These are phyloP conservation scores for Teleiodes luculella DNA, from an alignment of 2,888 invertebrate genomes.

Conservation along the genomic window DNA sequence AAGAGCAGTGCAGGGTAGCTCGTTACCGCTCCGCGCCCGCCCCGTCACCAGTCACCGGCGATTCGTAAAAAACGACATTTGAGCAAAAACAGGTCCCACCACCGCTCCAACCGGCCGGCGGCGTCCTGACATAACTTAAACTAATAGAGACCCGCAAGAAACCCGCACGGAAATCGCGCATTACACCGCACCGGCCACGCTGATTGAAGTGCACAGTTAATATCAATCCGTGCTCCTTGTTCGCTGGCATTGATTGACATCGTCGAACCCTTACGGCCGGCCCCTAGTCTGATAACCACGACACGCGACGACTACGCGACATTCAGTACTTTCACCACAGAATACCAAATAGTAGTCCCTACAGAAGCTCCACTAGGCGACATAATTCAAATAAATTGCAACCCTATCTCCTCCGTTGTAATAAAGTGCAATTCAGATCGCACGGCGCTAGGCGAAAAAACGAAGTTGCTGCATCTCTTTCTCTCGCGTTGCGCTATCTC, in stretches of 20 bases:
- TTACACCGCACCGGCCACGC: slow-evolving; percentile 28
- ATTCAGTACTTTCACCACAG: slow-evolving; percentile 5
- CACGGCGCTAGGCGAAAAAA: no score
- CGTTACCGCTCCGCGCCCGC: slow-evolving; percentile 31
- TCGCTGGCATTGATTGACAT: background rate
- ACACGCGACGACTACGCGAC: background rate
- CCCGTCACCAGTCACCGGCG: slow-evolving; percentile 23
- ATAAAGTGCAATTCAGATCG: no score
- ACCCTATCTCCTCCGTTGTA: no score
- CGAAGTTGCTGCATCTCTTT: no score
- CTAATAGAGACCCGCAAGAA: slow-evolving; percentile 33
- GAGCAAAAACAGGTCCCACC: slow-evolving; percentile 45
- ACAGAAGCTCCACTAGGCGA: no score
- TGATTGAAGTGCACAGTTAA: slow-evolving; percentile 2
- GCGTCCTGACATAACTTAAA: slow-evolving; percentile 35
- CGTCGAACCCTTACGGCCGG: background rate
- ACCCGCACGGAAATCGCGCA: slow-evolving; percentile 49
- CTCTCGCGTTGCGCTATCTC: no score
- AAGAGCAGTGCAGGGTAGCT: slow-evolving; percentile 22
- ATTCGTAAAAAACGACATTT: slow-evolving; percentile 46
- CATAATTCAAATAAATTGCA: no score
- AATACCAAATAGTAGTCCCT: no score
- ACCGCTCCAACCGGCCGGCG: slow-evolving; percentile 33
- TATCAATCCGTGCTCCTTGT: background rate
- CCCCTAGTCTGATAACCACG: background rate